Evolutionary conservation across 2,888 invertebrate species (phyloP), one percentile per base, ranked within the genome.

Genomic region (Caenorhabditis sp.): DNA sequence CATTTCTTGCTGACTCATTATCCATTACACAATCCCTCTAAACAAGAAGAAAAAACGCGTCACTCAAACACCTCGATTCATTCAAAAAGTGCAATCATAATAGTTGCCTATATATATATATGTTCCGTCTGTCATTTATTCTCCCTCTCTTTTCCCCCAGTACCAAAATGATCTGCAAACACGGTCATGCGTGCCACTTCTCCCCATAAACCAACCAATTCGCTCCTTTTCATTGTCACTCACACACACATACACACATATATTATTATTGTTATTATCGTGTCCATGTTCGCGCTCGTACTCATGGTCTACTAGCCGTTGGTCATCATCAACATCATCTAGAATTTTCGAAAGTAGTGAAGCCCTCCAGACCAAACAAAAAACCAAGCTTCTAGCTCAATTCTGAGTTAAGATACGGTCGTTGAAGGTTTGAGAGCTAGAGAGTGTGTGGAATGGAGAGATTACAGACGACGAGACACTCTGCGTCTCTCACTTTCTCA

Each of bases 181-280:
- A 69, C 66, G 38, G 51, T 69, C 76, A 76, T 76, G 74, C 74
- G 44, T 66, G 66, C 41, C 75, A 14, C 28, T n/a, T n/a, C n/a
- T n/a, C n/a, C 51, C 31, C 38, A 16, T n/a, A n/a, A 47, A 16
- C 49, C 47, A 51, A 7, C 73, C 35, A 61, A 59, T 63, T 44
- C 44, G 8, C 47, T 12, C 72, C 49, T 54, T 63, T 75, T 75
- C 47, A 75, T 75, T 74, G 74, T 54, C 75, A 75, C 44, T 16
- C 44, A 35, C 8, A 8, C 14, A 28, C 35, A 70, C 47, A 44
- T n/a, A n/a, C n/a, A n/a, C 59, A 72, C 28, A 38, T 8, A 61
- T 61, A 38, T 38, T 22, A 38, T 4, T 61, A 41, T 28, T 58
- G 31, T 61, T 61, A 61, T 61, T 38, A 38, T 38, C 24, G 35